phyloP scores from a whole-genome alignment of 1,140 invertebrate genomes.

The Drosophila pseudoobscura region DNA sequence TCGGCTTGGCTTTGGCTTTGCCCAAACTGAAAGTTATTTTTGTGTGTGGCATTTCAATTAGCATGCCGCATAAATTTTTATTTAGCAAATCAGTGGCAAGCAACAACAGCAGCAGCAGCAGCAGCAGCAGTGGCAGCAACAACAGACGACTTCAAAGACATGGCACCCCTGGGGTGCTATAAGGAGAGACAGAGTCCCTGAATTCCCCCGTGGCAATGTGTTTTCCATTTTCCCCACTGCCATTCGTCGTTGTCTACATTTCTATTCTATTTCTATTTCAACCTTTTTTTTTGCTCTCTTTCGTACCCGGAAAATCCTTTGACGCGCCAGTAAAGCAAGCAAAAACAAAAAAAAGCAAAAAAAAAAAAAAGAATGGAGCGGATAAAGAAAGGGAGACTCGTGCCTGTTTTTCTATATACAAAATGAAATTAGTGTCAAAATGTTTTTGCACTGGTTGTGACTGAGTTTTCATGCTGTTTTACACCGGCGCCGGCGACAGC shows the following conservation, averaged over 20 bases:
- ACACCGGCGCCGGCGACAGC: slow-evolving; percentile 61
- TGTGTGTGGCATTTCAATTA: slow-evolving; percentile 77
- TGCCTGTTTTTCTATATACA: slow-evolving; percentile 76
- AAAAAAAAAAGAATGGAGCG: slow-evolving; percentile 10
- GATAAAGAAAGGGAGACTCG: slow-evolving; percentile 35
- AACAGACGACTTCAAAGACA: slow-evolving; percentile 62
- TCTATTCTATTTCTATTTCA: slow-evolving; percentile 79
- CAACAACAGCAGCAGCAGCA: slow-evolving; percentile 8
- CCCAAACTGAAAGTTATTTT: slow-evolving; percentile 67
- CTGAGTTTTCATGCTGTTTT: slow-evolving; percentile 81
- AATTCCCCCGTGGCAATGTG: slow-evolving; percentile 59
- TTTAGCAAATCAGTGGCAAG: slow-evolving; percentile 60
- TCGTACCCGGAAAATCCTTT: slow-evolving; percentile 65
- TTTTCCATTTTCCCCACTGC: slow-evolving; percentile 62
- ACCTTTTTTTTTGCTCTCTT: slow-evolving; percentile 47
- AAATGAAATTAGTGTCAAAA: slow-evolving; percentile 82
- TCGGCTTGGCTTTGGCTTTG: neutral
- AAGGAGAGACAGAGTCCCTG: neutral
- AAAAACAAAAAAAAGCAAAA: slow-evolving; percentile 32
- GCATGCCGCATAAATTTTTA: slow-evolving; percentile 65
- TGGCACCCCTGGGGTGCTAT: slow-evolving; percentile 25
- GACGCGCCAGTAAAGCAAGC: slow-evolving; percentile 63
- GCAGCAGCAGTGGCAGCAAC: neutral
- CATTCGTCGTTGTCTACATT: slow-evolving; percentile 65
- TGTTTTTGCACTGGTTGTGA: slow-evolving; percentile 78